A percentile compares a stretch with the other conserved stretches of the same genome.
Evolutionary conservation across 2,113 vertebrate genomes (phyloP).

Genomic region (Mionectes macconnelli): DNA sequence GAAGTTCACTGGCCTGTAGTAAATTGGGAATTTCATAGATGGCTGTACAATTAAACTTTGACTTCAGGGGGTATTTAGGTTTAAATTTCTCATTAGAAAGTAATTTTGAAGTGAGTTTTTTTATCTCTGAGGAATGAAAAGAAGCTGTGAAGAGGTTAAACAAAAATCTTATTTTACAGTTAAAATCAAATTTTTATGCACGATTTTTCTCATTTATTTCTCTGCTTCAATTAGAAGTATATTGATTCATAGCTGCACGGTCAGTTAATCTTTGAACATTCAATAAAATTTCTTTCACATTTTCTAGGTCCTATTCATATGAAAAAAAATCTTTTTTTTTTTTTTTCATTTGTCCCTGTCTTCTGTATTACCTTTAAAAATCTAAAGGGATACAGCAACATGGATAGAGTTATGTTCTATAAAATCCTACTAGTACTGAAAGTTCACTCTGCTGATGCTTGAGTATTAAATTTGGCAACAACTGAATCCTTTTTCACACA

Average conservation of each 20-base stretch:
- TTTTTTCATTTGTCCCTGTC: not conserved
- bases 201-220: not conserved
- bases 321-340: not conserved
- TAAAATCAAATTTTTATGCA: not conserved
- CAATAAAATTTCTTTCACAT: not conserved
- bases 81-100: slow-evolving; percentile 25
- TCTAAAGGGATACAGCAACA: not conserved
- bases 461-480: not conserved
- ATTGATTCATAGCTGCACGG: not conserved
- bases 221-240: not conserved
- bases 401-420: not conserved
- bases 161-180: not conserved
- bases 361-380: not conserved
- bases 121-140: not conserved
- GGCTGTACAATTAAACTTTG: slow-evolving; percentile 21
- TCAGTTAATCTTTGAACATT: not conserved
- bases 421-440: not conserved
- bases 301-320: not conserved
- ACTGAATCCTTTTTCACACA: not conserved
- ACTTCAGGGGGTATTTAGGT: not conserved
- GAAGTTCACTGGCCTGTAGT: slow-evolving; percentile 3
- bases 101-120: not conserved
- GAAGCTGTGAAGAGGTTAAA: not conserved
- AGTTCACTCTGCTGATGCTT: not conserved
- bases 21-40: slow-evolving; percentile 12